These are phyloP conservation scores for Penaeus indicus DNA, from an alignment of 1,140 invertebrate species.

Conservation along the genomic window DNA sequence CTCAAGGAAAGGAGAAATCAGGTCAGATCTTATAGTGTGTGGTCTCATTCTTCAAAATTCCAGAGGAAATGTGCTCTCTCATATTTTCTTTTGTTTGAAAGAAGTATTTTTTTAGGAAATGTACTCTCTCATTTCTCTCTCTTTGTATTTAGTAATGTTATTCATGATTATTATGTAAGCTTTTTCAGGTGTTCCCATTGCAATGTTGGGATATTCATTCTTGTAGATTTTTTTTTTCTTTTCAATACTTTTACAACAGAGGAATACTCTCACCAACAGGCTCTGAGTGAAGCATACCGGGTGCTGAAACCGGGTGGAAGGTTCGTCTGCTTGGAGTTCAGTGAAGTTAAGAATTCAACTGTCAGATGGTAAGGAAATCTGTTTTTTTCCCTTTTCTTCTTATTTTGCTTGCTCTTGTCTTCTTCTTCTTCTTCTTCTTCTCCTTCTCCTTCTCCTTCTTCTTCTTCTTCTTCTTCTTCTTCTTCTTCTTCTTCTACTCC, in stretches of 20 bases:
- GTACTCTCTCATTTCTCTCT: too few relatives aligned
- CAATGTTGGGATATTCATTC: too few relatives aligned
- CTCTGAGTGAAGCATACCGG: constrained; percentile 91
- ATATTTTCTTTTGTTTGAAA: too few relatives aligned
- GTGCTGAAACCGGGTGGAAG: constrained; percentile 93
- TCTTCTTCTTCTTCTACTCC: not conserved
- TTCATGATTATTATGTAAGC: too few relatives aligned
- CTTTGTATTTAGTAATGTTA: too few relatives aligned
- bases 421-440: constrained; percentile 68
- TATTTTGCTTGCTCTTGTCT: constrained; percentile 21
- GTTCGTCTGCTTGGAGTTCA: constrained; percentile 98
- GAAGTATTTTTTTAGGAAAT: too few relatives aligned
- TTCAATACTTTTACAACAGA: not conserved
- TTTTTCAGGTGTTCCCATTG: too few relatives aligned
- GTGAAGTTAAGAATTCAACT: constrained; percentile 83
- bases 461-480: constrained; percentile 34
- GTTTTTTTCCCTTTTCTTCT: constrained; percentile 29
- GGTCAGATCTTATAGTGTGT: too few relatives aligned
- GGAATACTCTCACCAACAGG: constrained; percentile 73
- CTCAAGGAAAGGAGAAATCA: too few relatives aligned
- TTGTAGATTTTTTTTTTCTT: not conserved
- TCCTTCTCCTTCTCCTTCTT: constrained; percentile 26
- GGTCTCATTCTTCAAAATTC: too few relatives aligned
- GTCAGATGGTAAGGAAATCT: constrained; percentile 79
- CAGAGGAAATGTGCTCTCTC: too few relatives aligned